These are phyloP conservation scores for Sinocyclocheilus anophthalmus DNA, from an alignment of 2,113 vertebrate species.

Conservation along the genomic window DNA sequence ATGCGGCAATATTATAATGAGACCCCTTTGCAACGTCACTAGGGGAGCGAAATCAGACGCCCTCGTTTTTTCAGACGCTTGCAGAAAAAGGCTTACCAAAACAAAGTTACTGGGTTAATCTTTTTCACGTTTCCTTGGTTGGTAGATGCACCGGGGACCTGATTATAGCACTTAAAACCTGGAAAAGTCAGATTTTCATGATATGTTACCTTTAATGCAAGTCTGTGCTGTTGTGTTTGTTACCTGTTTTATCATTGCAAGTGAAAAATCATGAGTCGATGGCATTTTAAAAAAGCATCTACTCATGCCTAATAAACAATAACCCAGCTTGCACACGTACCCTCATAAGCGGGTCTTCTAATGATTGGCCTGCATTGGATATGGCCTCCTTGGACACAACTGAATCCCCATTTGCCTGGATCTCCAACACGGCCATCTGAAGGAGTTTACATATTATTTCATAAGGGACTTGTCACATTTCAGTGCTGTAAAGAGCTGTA, in stretches of 20 bases:
- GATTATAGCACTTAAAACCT: no score
- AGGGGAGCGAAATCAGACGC: no score
- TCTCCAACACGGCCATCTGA: conserved; percentile 86
- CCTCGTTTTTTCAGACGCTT: no score
- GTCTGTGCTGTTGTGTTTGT: background rate
- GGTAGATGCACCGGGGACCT: no score
- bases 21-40: no score
- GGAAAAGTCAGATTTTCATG: no score
- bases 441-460: background rate
- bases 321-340: conserved; percentile 63
- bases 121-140: no score
- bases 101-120: no score
- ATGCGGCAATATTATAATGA: no score
- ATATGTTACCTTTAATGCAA: background rate
- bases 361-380: conserved; percentile 81
- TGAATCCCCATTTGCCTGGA: conserved; percentile 89
- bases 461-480: background rate
- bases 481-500: background rate
- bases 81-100: no score
- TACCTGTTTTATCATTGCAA: background rate
- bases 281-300: background rate
- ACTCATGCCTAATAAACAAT: background rate
- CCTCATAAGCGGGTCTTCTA: conserved; percentile 91
- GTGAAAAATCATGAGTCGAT: background rate
- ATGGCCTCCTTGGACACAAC: conserved; percentile 90